Evolutionary conservation across 2,797 vertebrate genomes (phyloP).

Genomic region (Gallinago stenura): DNA sequence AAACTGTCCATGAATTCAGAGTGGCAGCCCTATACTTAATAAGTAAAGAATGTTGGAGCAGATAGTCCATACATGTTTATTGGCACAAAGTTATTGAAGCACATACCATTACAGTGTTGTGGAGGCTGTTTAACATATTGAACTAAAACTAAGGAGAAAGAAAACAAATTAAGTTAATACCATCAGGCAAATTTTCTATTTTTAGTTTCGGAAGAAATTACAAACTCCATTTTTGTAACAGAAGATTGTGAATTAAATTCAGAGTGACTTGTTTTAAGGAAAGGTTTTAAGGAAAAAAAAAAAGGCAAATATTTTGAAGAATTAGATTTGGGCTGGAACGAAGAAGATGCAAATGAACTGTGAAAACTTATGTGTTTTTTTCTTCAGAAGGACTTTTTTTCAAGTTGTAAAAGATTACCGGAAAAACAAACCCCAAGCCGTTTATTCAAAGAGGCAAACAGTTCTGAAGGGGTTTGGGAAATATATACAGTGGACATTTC

Average conservation of each 20-base stretch:
- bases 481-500: constrained; percentile 67
- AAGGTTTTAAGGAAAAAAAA: not conserved
- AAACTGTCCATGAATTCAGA: not conserved
- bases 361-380: constrained; percentile 21
- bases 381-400: constrained; percentile 39
- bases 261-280: not conserved
- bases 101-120: not conserved
- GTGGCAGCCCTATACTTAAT: not conserved
- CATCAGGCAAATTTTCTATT: not conserved
- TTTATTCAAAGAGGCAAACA: constrained; percentile 69
- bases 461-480: constrained; percentile 62
- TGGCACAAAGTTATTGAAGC: not conserved
- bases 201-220: not conserved
- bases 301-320: not conserved
- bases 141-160: not conserved
- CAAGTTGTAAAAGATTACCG: constrained; percentile 23
- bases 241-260: not conserved
- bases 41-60: not conserved
- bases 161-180: not conserved
- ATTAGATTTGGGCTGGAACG: not conserved
- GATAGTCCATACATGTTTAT: not conserved
- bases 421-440: constrained; percentile 56
- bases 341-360: constrained; percentile 31
- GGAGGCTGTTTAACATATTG: not conserved
- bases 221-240: not conserved